These are phyloP conservation scores for Formica exsecta DNA, from an alignment of 1,140 invertebrate species.

Conservation along the genomic window DNA sequence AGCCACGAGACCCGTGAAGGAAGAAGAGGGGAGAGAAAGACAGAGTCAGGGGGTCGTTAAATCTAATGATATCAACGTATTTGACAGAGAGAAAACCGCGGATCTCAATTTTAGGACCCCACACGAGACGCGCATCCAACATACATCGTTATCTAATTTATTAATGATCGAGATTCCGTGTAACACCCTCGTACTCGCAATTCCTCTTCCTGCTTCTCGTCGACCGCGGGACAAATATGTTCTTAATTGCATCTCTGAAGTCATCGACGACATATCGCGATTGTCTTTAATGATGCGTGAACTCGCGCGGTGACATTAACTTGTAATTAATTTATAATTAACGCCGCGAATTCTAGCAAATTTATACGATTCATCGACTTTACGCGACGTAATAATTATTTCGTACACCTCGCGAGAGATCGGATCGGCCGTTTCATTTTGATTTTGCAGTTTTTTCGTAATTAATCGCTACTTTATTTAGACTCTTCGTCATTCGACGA, in stretches of 20 bases:
- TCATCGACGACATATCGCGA: conserved; percentile 41
- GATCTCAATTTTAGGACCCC: conserved; percentile 75
- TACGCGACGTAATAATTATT: conserved; percentile 54
- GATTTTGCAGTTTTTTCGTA: conserved; percentile 46
- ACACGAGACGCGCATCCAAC: conserved; percentile 47
- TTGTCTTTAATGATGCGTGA: conserved; percentile 81
- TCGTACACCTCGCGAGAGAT: conserved; percentile 11
- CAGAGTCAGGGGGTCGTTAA: conserved; percentile 79
- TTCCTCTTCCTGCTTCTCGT: background rate
- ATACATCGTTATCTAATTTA: background rate
- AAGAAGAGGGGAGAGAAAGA: conserved; percentile 49
- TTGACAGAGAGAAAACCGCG: conserved; percentile 77
- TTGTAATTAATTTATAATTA: conserved; percentile 79
- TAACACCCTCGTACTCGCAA: too few relatives aligned
- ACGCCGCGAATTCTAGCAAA: conserved; percentile 52
- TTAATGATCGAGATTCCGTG: background rate
- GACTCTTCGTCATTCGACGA: background rate
- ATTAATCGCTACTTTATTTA: conserved; percentile 36
- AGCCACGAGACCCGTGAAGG: conserved; percentile 52
- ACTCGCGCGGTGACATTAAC: conserved; percentile 78
- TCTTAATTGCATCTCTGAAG: conserved; percentile 38
- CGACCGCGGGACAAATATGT: background rate
- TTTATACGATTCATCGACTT: conserved; percentile 75
- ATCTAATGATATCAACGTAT: conserved; percentile 84
- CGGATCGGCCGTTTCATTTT: conserved; percentile 11